A percentile compares a stretch with the other conserved stretches of the same genome.
Conservation (phyloP, 2,888 invertebrate species). For the Drosophila melanosoma region DNA sequence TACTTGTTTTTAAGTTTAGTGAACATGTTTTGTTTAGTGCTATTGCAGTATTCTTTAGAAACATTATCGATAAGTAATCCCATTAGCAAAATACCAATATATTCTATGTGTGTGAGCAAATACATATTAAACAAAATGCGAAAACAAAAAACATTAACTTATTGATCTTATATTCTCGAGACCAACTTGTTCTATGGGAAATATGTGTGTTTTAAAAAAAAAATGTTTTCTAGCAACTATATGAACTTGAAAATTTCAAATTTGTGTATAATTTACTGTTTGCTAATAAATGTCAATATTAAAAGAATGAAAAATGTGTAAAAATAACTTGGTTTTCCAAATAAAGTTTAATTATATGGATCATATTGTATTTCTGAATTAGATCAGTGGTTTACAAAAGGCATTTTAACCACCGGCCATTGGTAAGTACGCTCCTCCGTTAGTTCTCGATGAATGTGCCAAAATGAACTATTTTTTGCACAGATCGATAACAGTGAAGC, state of each 20-base stretch:
- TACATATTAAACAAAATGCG: slow-evolving; percentile 13
- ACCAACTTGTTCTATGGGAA: neutral
- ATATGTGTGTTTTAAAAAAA: slow-evolving; percentile 5
- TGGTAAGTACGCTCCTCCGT: no score
- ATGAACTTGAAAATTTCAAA: slow-evolving; percentile 6
- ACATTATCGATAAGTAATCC: slow-evolving; percentile 61
- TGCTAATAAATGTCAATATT: slow-evolving; percentile 15
- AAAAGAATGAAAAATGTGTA: neutral
- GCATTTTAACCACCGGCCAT: no score
- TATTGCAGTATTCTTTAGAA: slow-evolving; percentile 73
- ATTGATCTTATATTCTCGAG: neutral
- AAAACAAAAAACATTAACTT: neutral
- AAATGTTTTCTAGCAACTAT: slow-evolving; percentile 5
- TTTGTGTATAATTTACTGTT: slow-evolving; percentile 9
- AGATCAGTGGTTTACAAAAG: neutral
- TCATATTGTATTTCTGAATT: neutral
- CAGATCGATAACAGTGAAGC: neutral
- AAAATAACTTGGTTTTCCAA: neutral
- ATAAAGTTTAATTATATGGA: neutral
- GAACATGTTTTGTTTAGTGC: slow-evolving; percentile 69
- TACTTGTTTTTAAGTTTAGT: slow-evolving; percentile 63
- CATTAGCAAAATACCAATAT: slow-evolving; percentile 55
- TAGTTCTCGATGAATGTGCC: neutral
- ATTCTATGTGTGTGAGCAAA: slow-evolving; percentile 21
- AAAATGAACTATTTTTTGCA: neutral